Evolutionary conservation across 1,140 invertebrate genomes (phyloP).

Genomic region (Panagrolaimus sp.): DNA sequence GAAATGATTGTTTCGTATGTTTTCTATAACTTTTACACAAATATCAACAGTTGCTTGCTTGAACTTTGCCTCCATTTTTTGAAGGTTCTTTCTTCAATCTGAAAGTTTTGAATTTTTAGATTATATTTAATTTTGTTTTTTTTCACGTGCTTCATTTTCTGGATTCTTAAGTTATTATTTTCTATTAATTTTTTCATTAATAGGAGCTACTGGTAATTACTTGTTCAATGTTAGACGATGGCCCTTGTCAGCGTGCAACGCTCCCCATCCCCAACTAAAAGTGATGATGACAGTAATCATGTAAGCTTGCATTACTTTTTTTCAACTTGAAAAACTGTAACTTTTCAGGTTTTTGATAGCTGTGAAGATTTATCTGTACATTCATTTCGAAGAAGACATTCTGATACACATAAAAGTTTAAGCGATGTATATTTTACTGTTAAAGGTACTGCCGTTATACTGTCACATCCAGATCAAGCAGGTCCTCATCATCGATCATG

Average conservation of each 20-base stretch:
- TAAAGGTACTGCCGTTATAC: constrained; percentile 80
- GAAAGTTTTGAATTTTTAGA: too few relatives aligned
- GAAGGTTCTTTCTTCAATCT: too few relatives aligned
- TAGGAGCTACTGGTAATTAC: too few relatives aligned
- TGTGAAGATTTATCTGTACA: background rate
- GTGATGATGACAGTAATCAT: constrained; percentile 35
- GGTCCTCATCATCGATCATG: constrained; percentile 23
- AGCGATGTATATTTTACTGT: constrained; percentile 87
- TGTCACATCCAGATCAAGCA: constrained; percentile 67
- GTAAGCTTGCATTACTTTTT: too few relatives aligned
- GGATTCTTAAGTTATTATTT: too few relatives aligned
- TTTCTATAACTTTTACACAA: too few relatives aligned
- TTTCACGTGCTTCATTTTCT: too few relatives aligned
- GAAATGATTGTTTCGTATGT: too few relatives aligned
- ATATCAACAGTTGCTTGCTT: too few relatives aligned
- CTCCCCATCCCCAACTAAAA: constrained; percentile 57
- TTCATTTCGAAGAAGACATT: constrained; percentile 78
- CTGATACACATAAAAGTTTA: constrained; percentile 69
- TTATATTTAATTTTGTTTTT: too few relatives aligned
- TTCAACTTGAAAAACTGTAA: constrained; percentile 57
- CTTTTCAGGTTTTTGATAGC: background rate
- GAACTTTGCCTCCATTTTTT: too few relatives aligned
- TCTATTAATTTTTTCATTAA: too few relatives aligned
- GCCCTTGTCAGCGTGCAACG: constrained; percentile 59
- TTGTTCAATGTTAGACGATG: constrained; percentile 35